phyloP scores from a whole-genome alignment of 2,888 invertebrate genomes.

The Sesia bembeciformis region DNA sequence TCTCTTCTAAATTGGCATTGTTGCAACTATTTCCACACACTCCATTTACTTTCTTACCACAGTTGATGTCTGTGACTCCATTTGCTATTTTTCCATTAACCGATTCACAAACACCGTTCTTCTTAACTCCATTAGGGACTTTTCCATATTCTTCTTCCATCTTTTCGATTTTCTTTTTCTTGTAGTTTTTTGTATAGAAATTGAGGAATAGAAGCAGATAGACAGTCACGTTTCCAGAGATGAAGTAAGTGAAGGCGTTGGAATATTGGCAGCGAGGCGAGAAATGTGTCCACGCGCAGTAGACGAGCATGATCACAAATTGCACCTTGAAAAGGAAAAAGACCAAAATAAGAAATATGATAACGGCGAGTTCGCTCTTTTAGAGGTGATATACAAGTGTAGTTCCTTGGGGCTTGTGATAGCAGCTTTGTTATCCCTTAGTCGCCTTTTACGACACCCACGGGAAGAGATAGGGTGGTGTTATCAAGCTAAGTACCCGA shows the following conservation, averaged over 20 bases:
- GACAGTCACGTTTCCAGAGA: constrained; percentile 71
- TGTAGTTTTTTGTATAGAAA: constrained; percentile 78
- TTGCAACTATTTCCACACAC: constrained; percentile 27
- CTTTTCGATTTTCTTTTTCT: constrained; percentile 28
- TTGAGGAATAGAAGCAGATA: constrained; percentile 79
- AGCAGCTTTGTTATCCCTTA: too few relatives aligned
- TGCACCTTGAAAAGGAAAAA: constrained; percentile 51
- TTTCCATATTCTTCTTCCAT: constrained; percentile 27
- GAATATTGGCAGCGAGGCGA: constrained; percentile 77
- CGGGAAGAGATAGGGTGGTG: too few relatives aligned
- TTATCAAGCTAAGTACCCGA: too few relatives aligned
- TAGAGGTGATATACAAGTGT: too few relatives aligned
- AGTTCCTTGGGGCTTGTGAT: too few relatives aligned
- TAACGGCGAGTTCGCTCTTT: too few relatives aligned
- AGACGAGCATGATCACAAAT: constrained; percentile 78
- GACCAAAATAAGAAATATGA: background rate
- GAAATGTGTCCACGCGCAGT: constrained; percentile 72
- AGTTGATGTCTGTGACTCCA: constrained; percentile 12
- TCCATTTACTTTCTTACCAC: constrained; percentile 25
- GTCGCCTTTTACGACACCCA: too few relatives aligned
- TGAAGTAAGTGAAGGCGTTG: constrained; percentile 69
- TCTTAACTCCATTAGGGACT: constrained; percentile 27
- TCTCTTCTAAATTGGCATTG: constrained; percentile 32
- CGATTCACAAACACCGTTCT: constrained; percentile 17
- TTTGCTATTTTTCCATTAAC: constrained; percentile 14